These are phyloP conservation scores for Venusia cambrica DNA, from an alignment of 2,888 invertebrate species.

Conservation along the genomic window DNA sequence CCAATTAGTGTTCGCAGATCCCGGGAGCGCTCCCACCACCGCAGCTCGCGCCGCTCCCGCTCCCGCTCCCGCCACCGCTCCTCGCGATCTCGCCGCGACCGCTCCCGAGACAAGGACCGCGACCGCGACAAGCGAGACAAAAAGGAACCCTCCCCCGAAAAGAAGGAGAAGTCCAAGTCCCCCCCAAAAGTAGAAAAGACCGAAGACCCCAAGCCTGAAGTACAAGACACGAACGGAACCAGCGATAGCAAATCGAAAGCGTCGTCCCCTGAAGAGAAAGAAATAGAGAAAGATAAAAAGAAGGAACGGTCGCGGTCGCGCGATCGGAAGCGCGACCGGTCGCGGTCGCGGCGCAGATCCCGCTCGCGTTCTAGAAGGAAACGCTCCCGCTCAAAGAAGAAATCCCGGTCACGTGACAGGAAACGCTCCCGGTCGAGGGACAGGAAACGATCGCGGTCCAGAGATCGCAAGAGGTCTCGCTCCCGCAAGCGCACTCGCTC, in stretches of 20 bases:
- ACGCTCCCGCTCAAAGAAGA: conserved; percentile 69
- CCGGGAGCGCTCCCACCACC: conserved; percentile 79
- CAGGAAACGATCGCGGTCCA: conserved; percentile 79
- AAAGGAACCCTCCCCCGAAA: conserved; percentile 33
- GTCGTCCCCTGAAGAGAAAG: conserved; percentile 28
- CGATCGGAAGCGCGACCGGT: conserved; percentile 68
- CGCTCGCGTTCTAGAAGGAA: conserved; percentile 76
- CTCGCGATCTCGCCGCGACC: conserved; percentile 74
- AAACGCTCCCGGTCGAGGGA: conserved; percentile 75
- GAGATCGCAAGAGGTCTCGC: conserved; percentile 79
- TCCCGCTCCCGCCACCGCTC: conserved; percentile 78
- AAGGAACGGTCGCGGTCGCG: conserved; percentile 71
- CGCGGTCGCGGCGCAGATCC: conserved; percentile 83
- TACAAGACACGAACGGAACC: conserved; percentile 56
- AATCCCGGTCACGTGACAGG: conserved; percentile 63
- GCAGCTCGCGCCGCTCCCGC: conserved; percentile 78
- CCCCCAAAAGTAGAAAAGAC: conserved; percentile 27
- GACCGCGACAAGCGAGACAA: conserved; percentile 44
- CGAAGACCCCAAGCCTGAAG: conserved; percentile 50
- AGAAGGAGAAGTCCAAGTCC: conserved; percentile 57
- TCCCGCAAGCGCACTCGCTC: conserved; percentile 74
- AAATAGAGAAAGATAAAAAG: conserved; percentile 47
- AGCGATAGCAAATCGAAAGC: conserved; percentile 48
- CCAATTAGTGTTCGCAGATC: no score
- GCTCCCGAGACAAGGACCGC: conserved; percentile 64